Conservation (phyloP, 2,888 invertebrate species). For the Drosophila paucipuncta region DNA sequence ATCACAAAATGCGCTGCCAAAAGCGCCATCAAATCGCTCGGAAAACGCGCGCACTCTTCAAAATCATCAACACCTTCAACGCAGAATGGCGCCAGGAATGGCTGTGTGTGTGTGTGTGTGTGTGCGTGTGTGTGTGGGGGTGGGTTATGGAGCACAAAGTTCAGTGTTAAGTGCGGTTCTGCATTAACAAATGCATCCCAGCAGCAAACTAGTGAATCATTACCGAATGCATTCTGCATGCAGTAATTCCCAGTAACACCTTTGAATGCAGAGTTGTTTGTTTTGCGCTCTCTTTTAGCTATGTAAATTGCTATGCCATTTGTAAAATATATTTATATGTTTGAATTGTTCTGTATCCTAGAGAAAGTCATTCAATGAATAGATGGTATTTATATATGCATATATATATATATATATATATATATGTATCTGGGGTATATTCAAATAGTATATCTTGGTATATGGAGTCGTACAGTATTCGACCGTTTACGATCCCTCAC, state of each 20-base stretch:
- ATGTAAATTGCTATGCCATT: not conserved
- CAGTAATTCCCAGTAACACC: not conserved
- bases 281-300: not conserved
- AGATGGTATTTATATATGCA: not conserved
- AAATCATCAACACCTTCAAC: slow-evolving; percentile 66
- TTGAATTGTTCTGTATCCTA: not conserved
- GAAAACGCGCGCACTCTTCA: slow-evolving; percentile 63
- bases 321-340: not conserved
- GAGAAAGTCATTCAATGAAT: not conserved
- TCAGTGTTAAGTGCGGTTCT: slow-evolving; percentile 71
- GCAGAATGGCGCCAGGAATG: not conserved
- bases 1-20: slow-evolving; percentile 65
- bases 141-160: slow-evolving; percentile 4
- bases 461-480: not conserved
- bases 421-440: not conserved
- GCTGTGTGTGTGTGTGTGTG: not conserved
- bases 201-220: not conserved
- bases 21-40: slow-evolving; percentile 76
- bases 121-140: not conserved
- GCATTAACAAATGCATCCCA: slow-evolving; percentile 63
- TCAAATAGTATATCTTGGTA: not conserved
- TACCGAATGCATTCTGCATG: not conserved
- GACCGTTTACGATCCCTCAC: not conserved
- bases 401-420: no score
- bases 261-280: not conserved